These are phyloP conservation scores for Nylanderia fulva DNA, from an alignment of 1,140 invertebrate genomes.

Conservation along the genomic window DNA sequence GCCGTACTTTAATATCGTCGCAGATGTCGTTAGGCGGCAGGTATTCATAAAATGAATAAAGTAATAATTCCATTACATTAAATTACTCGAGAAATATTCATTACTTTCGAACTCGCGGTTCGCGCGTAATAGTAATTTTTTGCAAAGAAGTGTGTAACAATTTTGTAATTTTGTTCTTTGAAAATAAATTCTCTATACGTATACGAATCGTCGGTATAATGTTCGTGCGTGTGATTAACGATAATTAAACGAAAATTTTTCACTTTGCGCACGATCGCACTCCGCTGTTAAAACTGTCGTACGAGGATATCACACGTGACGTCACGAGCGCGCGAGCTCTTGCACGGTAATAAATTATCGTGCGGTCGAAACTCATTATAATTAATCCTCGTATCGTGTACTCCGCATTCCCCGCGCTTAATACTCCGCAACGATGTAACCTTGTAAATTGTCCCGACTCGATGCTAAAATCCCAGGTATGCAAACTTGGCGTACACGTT, in stretches of 20 bases:
- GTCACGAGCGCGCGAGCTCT: not conserved
- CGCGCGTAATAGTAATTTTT: not conserved
- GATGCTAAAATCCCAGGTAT: slow-evolving; percentile 22
- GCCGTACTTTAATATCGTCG: not conserved
- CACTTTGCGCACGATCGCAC: too few species aligned
- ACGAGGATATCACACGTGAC: not conserved
- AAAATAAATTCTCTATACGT: not conserved
- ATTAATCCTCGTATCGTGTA: slow-evolving; percentile 9
- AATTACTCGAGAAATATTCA: slow-evolving; percentile 17
- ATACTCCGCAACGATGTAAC: not conserved
- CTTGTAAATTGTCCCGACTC: slow-evolving; percentile 27
- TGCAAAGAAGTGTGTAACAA: not conserved
- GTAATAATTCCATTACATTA: slow-evolving; percentile 30
- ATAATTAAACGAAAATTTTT: slow-evolving; percentile 41
- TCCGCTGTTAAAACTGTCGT: not conserved
- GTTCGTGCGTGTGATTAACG: not conserved
- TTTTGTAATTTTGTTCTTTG: slow-evolving; percentile 2
- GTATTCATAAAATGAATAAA: not conserved
- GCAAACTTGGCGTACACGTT: not conserved
- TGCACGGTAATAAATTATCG: slow-evolving; percentile 27
- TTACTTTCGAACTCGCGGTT: not conserved
- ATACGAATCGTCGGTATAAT: not conserved
- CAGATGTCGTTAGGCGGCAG: not conserved
- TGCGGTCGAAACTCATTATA: slow-evolving; percentile 14
- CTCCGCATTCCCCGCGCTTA: slow-evolving; percentile 1